These are phyloP conservation scores for Microcebus murinus DNA, from an alignment of 2,113 vertebrate species.

Conservation along the genomic window DNA sequence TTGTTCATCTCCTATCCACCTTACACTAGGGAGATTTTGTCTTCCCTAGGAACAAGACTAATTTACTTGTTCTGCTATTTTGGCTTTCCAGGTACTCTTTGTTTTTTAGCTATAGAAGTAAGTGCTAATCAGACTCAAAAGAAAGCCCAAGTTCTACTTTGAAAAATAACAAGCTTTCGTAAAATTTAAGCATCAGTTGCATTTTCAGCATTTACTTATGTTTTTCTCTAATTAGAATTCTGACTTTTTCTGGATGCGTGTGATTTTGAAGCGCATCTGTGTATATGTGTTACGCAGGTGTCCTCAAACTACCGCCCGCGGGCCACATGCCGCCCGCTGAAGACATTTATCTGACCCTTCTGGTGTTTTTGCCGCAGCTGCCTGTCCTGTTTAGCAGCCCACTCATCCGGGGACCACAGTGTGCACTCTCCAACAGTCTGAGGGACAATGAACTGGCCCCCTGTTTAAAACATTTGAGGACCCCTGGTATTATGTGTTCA, in stretches of 20 bases:
- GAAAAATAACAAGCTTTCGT: constrained; percentile 39
- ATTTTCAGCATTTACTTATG: neutral
- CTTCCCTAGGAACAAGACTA: neutral
- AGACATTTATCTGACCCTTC: too few relatives aligned
- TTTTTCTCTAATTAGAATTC: neutral
- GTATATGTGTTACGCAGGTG: neutral
- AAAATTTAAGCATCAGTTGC: constrained; percentile 12
- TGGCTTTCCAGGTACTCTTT: constrained; percentile 1
- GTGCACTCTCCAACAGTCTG: too few relatives aligned
- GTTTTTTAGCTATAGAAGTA: neutral
- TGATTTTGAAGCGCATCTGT: neutral
- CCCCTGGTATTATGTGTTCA: neutral
- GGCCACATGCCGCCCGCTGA: too few relatives aligned
- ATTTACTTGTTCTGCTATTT: constrained; percentile 11
- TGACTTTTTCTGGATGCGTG: neutral
- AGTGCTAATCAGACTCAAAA: constrained; percentile 7
- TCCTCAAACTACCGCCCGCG: too few relatives aligned
- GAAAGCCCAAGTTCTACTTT: constrained; percentile 32
- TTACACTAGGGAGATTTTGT: neutral
- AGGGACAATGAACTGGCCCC: too few relatives aligned
- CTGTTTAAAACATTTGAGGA: too few relatives aligned
- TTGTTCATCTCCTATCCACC: neutral
- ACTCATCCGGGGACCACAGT: too few relatives aligned
- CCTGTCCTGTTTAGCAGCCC: too few relatives aligned
- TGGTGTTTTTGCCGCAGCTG: too few relatives aligned